Conservation (phyloP, 2,797 vertebrate species). For the Eleutherodactylus coqui region DNA sequence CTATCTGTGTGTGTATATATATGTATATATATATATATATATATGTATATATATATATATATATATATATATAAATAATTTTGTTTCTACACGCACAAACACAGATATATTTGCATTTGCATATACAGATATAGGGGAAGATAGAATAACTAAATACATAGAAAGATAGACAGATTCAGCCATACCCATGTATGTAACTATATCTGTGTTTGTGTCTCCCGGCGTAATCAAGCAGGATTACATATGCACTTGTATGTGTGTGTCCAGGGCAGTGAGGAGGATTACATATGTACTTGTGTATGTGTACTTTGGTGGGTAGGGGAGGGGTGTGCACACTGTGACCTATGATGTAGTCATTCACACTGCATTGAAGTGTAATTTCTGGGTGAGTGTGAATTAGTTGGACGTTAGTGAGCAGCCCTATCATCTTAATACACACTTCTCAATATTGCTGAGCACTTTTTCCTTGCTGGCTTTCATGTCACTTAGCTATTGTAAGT, state of each 20-base stretch:
- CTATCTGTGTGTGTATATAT: no score
- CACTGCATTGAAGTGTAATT: slow-evolving; percentile 56
- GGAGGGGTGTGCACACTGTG: slow-evolving; percentile 24
- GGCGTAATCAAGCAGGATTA: not conserved
- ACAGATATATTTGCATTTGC: no score
- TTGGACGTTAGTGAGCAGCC: slow-evolving; percentile 45
- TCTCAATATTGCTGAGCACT: slow-evolving; percentile 91
- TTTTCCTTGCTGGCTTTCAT: slow-evolving; percentile 95
- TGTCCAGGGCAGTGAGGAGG: slow-evolving; percentile 13
- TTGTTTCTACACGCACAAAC: no score
- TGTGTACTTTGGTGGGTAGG: not conserved
- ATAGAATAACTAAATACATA: no score
- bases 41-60: no score
- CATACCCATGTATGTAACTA: not conserved
- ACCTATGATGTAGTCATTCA: slow-evolving; percentile 49
- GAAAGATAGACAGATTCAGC: no score
- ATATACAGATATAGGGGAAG: no score
- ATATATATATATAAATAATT: no score
- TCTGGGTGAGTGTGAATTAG: slow-evolving; percentile 54
- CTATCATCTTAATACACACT: slow-evolving; percentile 73
- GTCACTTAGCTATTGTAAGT: slow-evolving; percentile 98
- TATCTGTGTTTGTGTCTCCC: not conserved
- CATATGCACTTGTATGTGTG: not conserved
- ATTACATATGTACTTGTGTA: slow-evolving; percentile 22
- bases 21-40: not conserved